phyloP scores from a whole-genome alignment of 2,888 invertebrate genomes.

The Brachyopa scutellaris region DNA sequence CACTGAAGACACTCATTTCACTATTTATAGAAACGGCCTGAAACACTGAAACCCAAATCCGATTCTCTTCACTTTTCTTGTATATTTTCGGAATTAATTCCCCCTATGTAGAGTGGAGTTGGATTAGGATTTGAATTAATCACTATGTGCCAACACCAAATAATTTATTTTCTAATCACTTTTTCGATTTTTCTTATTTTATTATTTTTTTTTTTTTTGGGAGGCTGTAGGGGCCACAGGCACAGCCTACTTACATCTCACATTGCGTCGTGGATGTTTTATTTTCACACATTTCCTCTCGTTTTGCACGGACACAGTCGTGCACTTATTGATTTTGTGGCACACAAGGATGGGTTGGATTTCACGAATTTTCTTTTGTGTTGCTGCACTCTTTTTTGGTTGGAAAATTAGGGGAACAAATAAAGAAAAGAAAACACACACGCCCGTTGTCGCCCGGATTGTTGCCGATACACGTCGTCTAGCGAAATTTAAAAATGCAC shows the following conservation, averaged over 20 bases:
- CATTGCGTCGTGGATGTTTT: conserved; percentile 68
- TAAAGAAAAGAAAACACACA: conserved; percentile 58
- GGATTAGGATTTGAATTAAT: conserved; percentile 5
- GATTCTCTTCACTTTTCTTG: conserved; percentile 19
- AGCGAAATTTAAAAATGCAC: conserved; percentile 13
- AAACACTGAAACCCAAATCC: conserved; percentile 43
- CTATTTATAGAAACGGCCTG: conserved; percentile 61
- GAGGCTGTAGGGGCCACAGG: conserved; percentile 68
- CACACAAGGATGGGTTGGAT: conserved; percentile 40
- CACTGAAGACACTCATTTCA: conserved; percentile 92
- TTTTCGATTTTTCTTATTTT: conserved; percentile 6
- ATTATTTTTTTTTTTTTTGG: conserved; percentile 35
- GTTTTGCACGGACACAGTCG: conserved; percentile 34
- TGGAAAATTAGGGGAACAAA: conserved; percentile 36
- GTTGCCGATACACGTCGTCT: conserved; percentile 33
- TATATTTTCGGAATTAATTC: conserved; percentile 44
- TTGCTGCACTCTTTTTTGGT: conserved; percentile 38
- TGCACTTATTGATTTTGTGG: conserved; percentile 71
- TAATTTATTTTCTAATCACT: conserved; percentile 8
- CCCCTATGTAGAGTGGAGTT: conserved; percentile 29
- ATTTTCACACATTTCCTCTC: conserved; percentile 57
- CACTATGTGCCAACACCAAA: too few relatives aligned
- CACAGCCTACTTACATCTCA: conserved; percentile 70
- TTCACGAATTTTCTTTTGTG: conserved; percentile 59
- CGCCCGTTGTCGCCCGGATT: conserved; percentile 43